Conservation (phyloP, 2,888 invertebrate species). For the Julus scandinavius region DNA sequence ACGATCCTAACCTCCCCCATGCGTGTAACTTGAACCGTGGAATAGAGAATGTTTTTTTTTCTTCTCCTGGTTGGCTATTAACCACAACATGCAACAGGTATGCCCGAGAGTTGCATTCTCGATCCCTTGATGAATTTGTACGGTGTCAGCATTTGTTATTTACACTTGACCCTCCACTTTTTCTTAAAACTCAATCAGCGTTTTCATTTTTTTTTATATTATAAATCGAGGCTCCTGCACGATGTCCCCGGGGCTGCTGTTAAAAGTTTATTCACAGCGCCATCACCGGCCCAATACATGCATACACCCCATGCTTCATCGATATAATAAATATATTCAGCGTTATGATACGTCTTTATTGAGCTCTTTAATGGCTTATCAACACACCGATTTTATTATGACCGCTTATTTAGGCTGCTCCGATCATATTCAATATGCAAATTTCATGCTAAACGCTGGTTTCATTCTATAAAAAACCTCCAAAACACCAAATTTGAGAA, state of each 20-base stretch:
- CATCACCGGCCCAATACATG: not conserved
- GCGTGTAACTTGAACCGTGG: conserved; percentile 18
- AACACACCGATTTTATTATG: conserved; percentile 18
- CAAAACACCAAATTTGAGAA: no score
- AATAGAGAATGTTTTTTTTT: not conserved
- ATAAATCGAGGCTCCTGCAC: not conserved
- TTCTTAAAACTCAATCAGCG: conserved; percentile 10
- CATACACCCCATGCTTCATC: conserved; percentile 8
- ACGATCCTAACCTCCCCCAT: not conserved
- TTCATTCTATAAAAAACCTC: no score
- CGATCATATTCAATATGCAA: conserved; percentile 6
- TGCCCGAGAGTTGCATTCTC: conserved; percentile 18
- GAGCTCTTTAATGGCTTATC: conserved; percentile 13
- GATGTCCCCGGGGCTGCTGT: conserved; percentile 8
- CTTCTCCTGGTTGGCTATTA: not conserved
- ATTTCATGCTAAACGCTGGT: not conserved
- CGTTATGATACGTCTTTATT: conserved; percentile 3
- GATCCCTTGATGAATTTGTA: conserved; percentile 11
- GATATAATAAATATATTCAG: conserved; percentile 11
- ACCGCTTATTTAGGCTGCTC: not conserved
- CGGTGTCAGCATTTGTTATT: conserved; percentile 18
- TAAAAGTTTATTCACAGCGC: not conserved
- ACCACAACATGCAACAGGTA: conserved; percentile 11
- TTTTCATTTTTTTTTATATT: not conserved
- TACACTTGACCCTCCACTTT: conserved; percentile 2